Percentiles rank a stretch among this genome's conserved stretches.
phyloP scores from a whole-genome alignment of 2,113 vertebrate species.

The Tiliqua scincoides region DNA sequence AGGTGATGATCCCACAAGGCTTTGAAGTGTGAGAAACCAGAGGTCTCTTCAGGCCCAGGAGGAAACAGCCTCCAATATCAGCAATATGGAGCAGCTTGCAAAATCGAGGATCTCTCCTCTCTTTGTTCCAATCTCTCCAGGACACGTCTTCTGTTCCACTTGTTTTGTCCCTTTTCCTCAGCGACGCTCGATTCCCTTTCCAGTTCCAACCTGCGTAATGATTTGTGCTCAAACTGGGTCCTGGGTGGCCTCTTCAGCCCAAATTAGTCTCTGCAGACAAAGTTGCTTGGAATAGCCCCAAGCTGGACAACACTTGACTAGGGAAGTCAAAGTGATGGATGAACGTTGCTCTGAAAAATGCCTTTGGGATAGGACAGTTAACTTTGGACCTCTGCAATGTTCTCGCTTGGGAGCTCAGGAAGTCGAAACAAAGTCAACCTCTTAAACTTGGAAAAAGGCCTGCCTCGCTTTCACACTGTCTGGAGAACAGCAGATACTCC shows the following conservation, averaged over 20 bases:
- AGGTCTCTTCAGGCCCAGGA: background rate
- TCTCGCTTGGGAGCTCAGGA: background rate
- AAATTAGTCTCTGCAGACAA: background rate
- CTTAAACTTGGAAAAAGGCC: conserved; percentile 22
- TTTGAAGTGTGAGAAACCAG: background rate
- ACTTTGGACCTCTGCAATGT: conserved; percentile 14
- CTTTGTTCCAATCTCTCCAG: no score
- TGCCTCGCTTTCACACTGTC: background rate
- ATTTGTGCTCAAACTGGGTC: background rate
- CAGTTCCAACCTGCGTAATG: background rate
- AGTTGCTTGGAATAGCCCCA: background rate
- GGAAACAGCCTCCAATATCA: background rate
- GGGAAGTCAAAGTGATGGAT: background rate
- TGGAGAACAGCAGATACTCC: conserved; percentile 6
- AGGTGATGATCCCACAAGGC: background rate
- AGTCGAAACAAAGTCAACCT: conserved; percentile 50
- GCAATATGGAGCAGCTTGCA: background rate
- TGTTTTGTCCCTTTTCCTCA: no score
- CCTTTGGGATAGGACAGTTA: conserved; percentile 4
- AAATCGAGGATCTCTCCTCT: background rate
- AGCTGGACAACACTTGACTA: background rate
- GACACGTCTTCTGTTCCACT: no score
- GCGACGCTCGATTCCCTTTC: background rate
- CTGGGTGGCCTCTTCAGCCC: background rate
- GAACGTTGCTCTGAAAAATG: background rate